Conservation (phyloP, 2,113 vertebrate genomes). For the Leptobrachium ailaonicum region DNA sequence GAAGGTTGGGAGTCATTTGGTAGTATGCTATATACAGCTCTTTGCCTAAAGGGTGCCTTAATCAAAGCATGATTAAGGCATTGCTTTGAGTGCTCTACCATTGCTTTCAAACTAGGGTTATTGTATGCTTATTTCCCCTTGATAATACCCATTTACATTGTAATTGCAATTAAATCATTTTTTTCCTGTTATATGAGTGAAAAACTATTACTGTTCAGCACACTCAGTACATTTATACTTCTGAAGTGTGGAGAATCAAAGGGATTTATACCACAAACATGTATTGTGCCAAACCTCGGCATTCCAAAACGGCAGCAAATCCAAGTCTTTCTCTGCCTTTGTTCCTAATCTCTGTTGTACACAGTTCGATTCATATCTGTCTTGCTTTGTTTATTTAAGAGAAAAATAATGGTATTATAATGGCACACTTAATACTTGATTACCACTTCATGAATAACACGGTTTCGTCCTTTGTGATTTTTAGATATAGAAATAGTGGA, state of each 20-base stretch:
- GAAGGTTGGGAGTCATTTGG: no score
- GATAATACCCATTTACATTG: neutral
- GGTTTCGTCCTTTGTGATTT: neutral
- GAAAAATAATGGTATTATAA: conserved; percentile 6
- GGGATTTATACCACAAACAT: conserved; percentile 20
- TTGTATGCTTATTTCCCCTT: neutral
- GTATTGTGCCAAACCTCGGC: conserved; percentile 29
- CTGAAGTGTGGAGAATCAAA: conserved; percentile 22
- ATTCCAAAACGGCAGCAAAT: conserved; percentile 8
- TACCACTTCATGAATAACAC: neutral
- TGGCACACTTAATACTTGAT: neutral
- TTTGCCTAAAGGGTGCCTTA: no score
- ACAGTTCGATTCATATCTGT: neutral
- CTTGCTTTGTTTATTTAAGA: conserved; percentile 8
- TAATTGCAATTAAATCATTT: neutral
- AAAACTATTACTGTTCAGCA: conserved; percentile 8
- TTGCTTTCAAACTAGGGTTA: neutral
- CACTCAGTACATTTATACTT: conserved; percentile 1
- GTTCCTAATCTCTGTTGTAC: conserved; percentile 3
- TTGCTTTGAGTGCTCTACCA: no score
- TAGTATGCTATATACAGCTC: no score
- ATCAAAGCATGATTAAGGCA: no score
- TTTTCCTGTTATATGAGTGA: neutral
- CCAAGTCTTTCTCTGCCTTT: conserved; percentile 11
- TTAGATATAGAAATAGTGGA: neutral